Evolutionary conservation across 2,888 invertebrate species (phyloP), one percentile per base, ranked within the genome.

Genomic region (Amphipoea oculea): DNA sequence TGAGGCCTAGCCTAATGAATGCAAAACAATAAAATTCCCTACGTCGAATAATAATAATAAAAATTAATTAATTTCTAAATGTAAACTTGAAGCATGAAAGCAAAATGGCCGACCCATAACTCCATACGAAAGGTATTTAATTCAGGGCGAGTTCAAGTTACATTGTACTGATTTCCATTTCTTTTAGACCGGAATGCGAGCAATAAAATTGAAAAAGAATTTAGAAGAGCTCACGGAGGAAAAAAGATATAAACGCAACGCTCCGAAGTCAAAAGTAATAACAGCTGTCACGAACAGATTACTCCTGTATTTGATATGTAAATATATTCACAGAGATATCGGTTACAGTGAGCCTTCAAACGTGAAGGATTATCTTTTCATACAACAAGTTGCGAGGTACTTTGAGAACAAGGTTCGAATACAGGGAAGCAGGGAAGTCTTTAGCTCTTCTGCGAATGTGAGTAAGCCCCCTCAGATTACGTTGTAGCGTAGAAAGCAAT

Each of bases 281-380:
- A 42, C 81, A 72, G 40, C 29, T 72, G 62, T 73, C 67, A 36
- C 40, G 66, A 81, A 73, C 42, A 73, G 76, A 81, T 84, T 73
- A 71, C 68, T 45, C n/a, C 63, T 51, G 70, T 78, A 66, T 85
- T 76, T 57, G 76, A 51, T 12, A 71, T 81, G 73, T 70, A 75
- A 85, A 85, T 85, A 65, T 75, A 69, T 83, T 79, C 51, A 62
- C 70, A 51, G 23, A 76, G n/a, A 84, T 76, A 73, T 76, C 57
- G 14, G 62, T 76, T 79, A 65, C 45, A 45, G 68, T 65, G 51
- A 79, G 57, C 42, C 42, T 11, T 57, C 48, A 70, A 63, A 73
- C 60, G 73, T 60, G 36, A 29, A 29, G 51, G 76, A 80, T 83
- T 73, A 84, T 80, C 67, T 84, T 45, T 80, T 76, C 36, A 73